Conservation (phyloP, 2,888 invertebrate species). For the Nymphalis urticae region DNA sequence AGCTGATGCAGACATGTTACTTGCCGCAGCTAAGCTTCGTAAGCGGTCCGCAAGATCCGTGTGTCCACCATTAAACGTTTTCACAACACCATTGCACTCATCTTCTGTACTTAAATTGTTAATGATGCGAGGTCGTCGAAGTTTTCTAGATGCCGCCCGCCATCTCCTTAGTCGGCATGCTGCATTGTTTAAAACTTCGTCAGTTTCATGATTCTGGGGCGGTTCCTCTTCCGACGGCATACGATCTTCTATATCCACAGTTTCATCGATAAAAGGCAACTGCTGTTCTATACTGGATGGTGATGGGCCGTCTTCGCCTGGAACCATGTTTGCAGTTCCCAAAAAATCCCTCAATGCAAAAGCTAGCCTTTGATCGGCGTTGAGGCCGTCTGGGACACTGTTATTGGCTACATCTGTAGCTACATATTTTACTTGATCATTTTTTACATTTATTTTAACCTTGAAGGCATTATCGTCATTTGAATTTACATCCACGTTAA, state of each 20-base stretch:
- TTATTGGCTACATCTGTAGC: slow-evolving; percentile 48
- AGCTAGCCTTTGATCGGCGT: slow-evolving; percentile 64
- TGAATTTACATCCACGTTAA: slow-evolving; percentile 69
- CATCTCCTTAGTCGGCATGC: slow-evolving; percentile 76
- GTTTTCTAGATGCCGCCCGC: slow-evolving; percentile 76
- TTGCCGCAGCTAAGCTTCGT: slow-evolving; percentile 71
- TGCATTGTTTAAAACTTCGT: slow-evolving; percentile 70
- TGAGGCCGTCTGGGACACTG: slow-evolving; percentile 57
- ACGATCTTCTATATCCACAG: slow-evolving; percentile 52
- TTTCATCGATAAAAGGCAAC: slow-evolving; percentile 71
- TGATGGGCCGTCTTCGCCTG: slow-evolving; percentile 53
- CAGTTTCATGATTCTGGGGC: slow-evolving; percentile 57
- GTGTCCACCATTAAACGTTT: slow-evolving; percentile 56
- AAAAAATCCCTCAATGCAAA: slow-evolving; percentile 71
- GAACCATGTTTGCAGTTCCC: slow-evolving; percentile 49
- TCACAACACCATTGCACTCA: slow-evolving; percentile 52
- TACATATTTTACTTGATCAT: slow-evolving; percentile 51
- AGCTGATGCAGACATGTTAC: slow-evolving; percentile 72
- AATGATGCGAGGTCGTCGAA: slow-evolving; percentile 73
- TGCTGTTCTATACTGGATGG: slow-evolving; percentile 54
- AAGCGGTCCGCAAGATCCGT: slow-evolving; percentile 75
- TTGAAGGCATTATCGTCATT: slow-evolving; percentile 61
- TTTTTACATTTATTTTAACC: slow-evolving; percentile 55
- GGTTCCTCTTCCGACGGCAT: slow-evolving; percentile 65
- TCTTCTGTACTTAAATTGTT: slow-evolving; percentile 70